Evolutionary conservation across 2,113 vertebrate genomes (phyloP).

Genomic region (Serinus canaria): DNA sequence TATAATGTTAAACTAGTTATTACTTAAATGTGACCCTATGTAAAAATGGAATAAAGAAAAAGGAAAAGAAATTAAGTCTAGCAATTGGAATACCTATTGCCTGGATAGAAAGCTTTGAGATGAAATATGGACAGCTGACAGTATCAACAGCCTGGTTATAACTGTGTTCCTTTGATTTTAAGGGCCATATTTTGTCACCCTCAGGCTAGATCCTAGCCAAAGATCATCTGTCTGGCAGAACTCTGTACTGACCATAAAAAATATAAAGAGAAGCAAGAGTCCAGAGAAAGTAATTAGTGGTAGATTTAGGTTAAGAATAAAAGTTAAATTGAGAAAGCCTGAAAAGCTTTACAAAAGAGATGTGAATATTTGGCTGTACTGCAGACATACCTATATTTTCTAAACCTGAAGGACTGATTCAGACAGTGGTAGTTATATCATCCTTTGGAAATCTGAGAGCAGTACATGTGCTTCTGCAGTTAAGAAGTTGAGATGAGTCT

Average conservation of each 20-base stretch:
- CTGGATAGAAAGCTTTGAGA: background rate
- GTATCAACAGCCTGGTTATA: background rate
- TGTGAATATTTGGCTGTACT: background rate
- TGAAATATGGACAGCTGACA: background rate
- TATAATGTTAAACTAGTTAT: background rate
- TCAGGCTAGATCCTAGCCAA: background rate
- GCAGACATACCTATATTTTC: background rate
- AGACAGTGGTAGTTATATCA: background rate
- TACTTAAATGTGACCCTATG: background rate
- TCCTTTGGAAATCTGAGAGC: background rate
- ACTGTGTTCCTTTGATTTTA: background rate
- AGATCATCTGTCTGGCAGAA: background rate
- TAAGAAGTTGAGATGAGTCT: background rate
- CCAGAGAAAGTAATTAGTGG: background rate
- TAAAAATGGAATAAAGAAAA: background rate
- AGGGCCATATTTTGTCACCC: background rate
- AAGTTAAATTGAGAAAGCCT: background rate
- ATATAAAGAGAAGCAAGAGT: background rate
- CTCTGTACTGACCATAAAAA: background rate
- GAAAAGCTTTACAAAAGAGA: background rate
- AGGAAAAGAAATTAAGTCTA: background rate
- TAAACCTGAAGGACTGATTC: background rate
- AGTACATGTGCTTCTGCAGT: rapidly evolving
- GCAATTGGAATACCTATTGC: background rate
- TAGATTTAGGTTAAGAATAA: background rate